phyloP scores from a whole-genome alignment of 2,797 vertebrate species.

The Antennarius maculatus region DNA sequence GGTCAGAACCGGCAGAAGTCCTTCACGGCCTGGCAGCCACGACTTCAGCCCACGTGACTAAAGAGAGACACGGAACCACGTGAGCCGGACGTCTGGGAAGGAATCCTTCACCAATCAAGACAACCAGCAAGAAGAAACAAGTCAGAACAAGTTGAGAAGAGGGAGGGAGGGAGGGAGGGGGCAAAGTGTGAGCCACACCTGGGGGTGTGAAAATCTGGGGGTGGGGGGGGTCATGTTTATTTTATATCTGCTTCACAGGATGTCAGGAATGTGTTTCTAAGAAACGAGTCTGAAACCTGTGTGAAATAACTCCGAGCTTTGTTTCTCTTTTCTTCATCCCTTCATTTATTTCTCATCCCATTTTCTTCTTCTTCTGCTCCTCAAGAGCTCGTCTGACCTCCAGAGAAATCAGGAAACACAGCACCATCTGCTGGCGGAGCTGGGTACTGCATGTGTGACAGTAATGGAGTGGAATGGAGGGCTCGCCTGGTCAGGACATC shows the following conservation, averaged over 20 bases:
- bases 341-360: constrained; percentile 1
- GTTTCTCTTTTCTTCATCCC: not conserved
- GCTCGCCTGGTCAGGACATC: constrained; percentile 43
- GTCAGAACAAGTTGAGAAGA: no score
- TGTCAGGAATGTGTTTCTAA: constrained; percentile 44
- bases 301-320: no score
- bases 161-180: no score
- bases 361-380: constrained; percentile 41
- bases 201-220: constrained; percentile 65
- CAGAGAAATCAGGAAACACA: constrained; percentile 38
- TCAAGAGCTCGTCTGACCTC: constrained; percentile 10
- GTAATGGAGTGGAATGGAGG: constrained; percentile 57
- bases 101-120: no score
- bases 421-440: constrained; percentile 65
- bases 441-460: constrained; percentile 43
- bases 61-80: no score
- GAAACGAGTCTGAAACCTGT: constrained; percentile 10
- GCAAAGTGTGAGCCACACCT: constrained; percentile 31
- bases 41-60: no score
- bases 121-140: no score
- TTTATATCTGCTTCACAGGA: constrained; percentile 29
- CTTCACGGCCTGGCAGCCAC: not conserved
- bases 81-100: no score
- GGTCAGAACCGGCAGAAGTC: constrained; percentile 4
- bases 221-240: constrained; percentile 35